These are phyloP conservation scores for Tetramorium alpestre DNA, from an alignment of 1,140 invertebrate species.

Conservation along the genomic window DNA sequence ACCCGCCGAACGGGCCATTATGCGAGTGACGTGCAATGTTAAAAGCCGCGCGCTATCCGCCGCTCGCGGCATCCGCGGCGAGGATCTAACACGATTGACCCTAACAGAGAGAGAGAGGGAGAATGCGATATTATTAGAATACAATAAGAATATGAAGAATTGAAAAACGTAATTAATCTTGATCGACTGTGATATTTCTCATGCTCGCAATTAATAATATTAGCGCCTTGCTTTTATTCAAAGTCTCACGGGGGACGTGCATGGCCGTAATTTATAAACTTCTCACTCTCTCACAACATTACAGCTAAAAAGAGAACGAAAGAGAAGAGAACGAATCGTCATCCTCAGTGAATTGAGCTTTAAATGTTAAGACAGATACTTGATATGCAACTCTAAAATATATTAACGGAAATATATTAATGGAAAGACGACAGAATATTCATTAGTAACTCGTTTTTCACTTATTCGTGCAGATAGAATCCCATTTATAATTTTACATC, in stretches of 20 bases:
- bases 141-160: slow-evolving; percentile 26
- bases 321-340: background rate
- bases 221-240: background rate
- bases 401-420: background rate
- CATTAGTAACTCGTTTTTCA: too few relatives aligned
- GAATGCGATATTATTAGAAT: slow-evolving; percentile 23
- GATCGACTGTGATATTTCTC: background rate
- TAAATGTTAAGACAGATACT: background rate
- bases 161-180: slow-evolving; percentile 27
- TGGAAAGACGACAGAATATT: background rate
- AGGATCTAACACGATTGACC: slow-evolving; percentile 1
- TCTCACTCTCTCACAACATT: background rate
- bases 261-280: background rate
- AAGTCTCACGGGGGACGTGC: background rate
- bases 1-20: slow-evolving; percentile 16
- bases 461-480: background rate
- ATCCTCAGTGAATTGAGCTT: background rate
- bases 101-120: background rate
- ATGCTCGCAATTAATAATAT: slow-evolving; percentile 14
- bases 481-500: background rate
- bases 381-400: background rate
- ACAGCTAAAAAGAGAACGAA: background rate
- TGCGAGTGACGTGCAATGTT: slow-evolving; percentile 16
- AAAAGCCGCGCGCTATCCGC: slow-evolving; percentile 11
- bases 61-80: slow-evolving; percentile 21